These are phyloP conservation scores for Serranus cabrilla DNA, from an alignment of 2,797 vertebrate species.

Conservation along the genomic window DNA sequence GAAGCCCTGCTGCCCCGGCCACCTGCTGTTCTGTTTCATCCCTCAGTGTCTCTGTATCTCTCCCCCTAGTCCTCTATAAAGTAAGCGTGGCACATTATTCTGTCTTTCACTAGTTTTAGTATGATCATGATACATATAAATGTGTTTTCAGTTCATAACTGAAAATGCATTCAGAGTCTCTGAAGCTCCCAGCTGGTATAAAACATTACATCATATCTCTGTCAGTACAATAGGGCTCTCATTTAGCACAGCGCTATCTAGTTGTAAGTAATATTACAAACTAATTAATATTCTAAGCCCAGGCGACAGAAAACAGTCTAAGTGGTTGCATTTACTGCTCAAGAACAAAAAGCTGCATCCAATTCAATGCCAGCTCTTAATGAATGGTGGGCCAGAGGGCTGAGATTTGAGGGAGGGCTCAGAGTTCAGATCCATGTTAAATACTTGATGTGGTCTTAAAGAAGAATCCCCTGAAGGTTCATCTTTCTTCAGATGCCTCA, in stretches of 20 bases:
- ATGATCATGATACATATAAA: no score
- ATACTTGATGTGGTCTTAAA: conserved; percentile 73
- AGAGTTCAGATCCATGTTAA: conserved; percentile 66
- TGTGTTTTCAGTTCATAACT: conserved; percentile 14
- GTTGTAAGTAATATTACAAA: conserved; percentile 35
- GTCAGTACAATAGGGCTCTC: conserved; percentile 19
- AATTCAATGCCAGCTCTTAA: conserved; percentile 41
- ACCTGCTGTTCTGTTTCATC: conserved; percentile 41
- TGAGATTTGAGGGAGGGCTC: conserved; percentile 58
- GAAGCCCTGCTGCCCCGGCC: conserved; percentile 30
- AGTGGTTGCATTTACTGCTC: conserved; percentile 48
- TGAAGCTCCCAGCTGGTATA: conserved; percentile 10
- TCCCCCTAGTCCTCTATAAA: conserved; percentile 12
- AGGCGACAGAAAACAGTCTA: conserved; percentile 36
- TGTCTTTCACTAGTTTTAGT: background rate
- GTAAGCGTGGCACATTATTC: background rate
- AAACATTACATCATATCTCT: conserved; percentile 28
- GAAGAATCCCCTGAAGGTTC: conserved; percentile 51
- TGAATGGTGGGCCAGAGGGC: conserved; percentile 49
- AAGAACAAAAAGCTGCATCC: conserved; percentile 52
- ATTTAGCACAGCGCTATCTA: conserved; percentile 33
- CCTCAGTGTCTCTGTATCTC: background rate
- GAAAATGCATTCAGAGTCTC: conserved; percentile 26
- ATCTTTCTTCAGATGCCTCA: conserved; percentile 49
- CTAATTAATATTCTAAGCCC: conserved; percentile 54